Percentiles rank a stretch among this genome's conserved stretches.
Conservation (phyloP, 2,113 vertebrate genomes). For the Phainopepla nitens region DNA sequence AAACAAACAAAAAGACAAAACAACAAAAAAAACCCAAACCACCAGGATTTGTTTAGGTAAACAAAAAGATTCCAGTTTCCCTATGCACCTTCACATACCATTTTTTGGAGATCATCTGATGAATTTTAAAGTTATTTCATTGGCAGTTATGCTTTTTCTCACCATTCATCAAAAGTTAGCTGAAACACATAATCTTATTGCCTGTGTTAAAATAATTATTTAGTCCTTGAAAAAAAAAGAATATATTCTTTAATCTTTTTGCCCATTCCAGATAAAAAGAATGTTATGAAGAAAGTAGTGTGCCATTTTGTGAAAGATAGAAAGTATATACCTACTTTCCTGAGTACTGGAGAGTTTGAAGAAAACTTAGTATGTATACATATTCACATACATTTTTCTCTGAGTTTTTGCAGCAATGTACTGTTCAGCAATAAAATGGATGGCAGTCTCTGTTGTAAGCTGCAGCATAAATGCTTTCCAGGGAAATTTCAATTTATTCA, state of each 20-base stretch:
- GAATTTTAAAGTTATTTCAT: neutral
- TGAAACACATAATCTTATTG: neutral
- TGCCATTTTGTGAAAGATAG: neutral
- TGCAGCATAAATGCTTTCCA: neutral
- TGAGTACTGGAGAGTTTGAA: neutral
- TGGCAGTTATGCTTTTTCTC: neutral
- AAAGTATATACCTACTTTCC: neutral
- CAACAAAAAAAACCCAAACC: neutral
- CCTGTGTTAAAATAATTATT: neutral
- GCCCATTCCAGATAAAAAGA: neutral
- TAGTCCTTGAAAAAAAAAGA: neutral
- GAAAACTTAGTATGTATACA: neutral
- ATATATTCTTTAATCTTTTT: neutral
- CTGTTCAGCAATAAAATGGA: neutral
- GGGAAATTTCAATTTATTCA: neutral
- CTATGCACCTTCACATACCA: neutral
- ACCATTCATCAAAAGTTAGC: neutral
- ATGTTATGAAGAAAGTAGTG: neutral
- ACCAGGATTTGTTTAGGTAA: neutral
- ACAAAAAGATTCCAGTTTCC: neutral
- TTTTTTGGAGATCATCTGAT: neutral
- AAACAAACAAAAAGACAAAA: too few species aligned
- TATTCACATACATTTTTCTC: neutral
- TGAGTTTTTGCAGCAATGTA: neutral
- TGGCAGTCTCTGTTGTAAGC: neutral